A percentile compares a stretch with the other conserved stretches of the same genome.
Evolutionary conservation across 2,888 invertebrate species (phyloP).

Genomic region (Xylota segnis): DNA sequence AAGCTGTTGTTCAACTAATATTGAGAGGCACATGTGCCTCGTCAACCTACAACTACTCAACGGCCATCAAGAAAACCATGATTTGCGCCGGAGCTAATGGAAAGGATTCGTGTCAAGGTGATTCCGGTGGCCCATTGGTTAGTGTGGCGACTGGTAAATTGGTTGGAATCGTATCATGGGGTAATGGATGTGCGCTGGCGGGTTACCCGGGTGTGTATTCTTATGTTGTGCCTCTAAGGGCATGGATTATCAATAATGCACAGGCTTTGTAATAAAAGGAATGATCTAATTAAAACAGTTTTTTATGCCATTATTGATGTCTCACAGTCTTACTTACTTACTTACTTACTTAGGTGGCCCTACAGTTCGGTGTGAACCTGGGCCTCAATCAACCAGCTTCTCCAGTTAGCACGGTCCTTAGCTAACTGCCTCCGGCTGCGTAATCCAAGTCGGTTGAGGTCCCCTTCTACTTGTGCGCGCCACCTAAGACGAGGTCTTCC

Average conservation of each 20-base stretch:
- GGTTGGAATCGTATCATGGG: slow-evolving; percentile 85
- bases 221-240: slow-evolving; percentile 79
- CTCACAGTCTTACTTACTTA: too few relatives aligned
- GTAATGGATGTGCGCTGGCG: slow-evolving; percentile 84
- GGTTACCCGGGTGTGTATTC: slow-evolving; percentile 85
- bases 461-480: too few relatives aligned
- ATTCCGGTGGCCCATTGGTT: slow-evolving; percentile 82
- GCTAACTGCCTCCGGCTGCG: too few relatives aligned
- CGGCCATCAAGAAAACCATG: slow-evolving; percentile 85
- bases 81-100: slow-evolving; percentile 86
- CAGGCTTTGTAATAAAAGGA: neutral
- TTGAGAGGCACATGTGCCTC: slow-evolving; percentile 83
- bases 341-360: too few relatives aligned
- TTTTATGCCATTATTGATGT: too few relatives aligned
- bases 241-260: slow-evolving; percentile 79
- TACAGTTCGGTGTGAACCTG: too few relatives aligned
- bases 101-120: slow-evolving; percentile 85
- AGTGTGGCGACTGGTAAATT: slow-evolving; percentile 77
- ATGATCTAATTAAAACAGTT: too few relatives aligned
- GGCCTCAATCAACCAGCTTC: too few relatives aligned
- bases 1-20: slow-evolving; percentile 85
- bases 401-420: too few relatives aligned
- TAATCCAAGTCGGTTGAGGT: too few relatives aligned
- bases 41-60: slow-evolving; percentile 83
- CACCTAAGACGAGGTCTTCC: too few relatives aligned